Evolutionary conservation across 2,888 invertebrate species (phyloP).

Genomic region (Arge pagana): DNA sequence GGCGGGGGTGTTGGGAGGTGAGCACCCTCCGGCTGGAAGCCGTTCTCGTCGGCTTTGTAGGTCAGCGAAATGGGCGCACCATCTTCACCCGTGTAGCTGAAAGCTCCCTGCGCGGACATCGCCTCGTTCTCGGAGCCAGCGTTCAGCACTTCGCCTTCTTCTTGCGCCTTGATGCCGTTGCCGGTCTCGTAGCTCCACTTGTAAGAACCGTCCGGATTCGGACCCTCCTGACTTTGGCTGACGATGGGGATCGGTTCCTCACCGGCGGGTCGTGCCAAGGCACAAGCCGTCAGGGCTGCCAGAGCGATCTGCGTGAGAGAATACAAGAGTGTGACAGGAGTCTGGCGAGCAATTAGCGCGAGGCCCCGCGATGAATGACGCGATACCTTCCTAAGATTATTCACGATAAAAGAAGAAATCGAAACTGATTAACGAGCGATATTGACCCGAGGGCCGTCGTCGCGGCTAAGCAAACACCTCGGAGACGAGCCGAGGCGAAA

Average conservation of each 20-base stretch:
- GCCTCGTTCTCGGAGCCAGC: conserved; percentile 49
- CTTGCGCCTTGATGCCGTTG: conserved; percentile 58
- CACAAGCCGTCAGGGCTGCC: conserved; percentile 36
- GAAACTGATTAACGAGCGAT: too few relatives aligned
- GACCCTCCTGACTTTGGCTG: conserved; percentile 47
- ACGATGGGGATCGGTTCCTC: conserved; percentile 49
- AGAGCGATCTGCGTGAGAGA: conserved; percentile 40
- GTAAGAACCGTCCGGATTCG: conserved; percentile 53
- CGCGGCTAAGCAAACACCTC: too few relatives aligned
- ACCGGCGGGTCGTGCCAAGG: conserved; percentile 35
- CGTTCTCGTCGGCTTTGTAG: conserved; percentile 56
- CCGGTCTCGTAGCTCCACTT: conserved; percentile 56
- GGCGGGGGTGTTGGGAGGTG: conserved; percentile 56
- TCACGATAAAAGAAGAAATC: too few relatives aligned
- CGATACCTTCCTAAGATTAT: too few relatives aligned
- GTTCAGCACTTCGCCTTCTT: conserved; percentile 50
- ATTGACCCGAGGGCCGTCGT: too few relatives aligned
- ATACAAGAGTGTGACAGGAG: too few relatives aligned
- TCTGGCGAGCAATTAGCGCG: too few relatives aligned
- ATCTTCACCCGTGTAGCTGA: conserved; percentile 54
- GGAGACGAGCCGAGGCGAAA: too few relatives aligned
- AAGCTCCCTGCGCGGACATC: conserved; percentile 50
- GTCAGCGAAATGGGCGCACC: conserved; percentile 52
- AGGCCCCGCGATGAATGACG: too few relatives aligned
- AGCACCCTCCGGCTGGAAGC: conserved; percentile 55